Evolutionary conservation across 2,113 vertebrate species (phyloP), one percentile per base, ranked within the genome.

Genomic region (Odontophorus gujanensis): DNA sequence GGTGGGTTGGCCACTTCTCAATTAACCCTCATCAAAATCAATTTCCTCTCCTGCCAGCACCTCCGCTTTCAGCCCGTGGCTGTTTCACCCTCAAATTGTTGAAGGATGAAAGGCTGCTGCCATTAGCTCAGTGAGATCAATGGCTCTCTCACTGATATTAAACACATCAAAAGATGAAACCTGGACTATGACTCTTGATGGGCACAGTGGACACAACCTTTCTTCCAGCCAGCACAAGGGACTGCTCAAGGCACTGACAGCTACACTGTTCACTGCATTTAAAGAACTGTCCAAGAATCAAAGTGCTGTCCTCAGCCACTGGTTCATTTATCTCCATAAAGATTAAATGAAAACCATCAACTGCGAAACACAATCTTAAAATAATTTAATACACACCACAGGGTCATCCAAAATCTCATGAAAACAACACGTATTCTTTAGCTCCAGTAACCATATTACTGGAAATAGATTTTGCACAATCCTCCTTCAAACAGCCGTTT

Each of bases 401-500:
- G 51, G 9, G 34, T 76, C 63, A 73, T 47, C 47, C 75, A 93
- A 85, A 96, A 91, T 65, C 72, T 94, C 86, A 79, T n/a, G 85
- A 89, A 97, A 94, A 89, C 86, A 95, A 89, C 85, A 89, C 74
- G 77, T 16, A 74, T 25, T 71, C 81, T 91, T 79, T 61, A 96
- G 93, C 84, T 93, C 66, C 88, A 81, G 76, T 93, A 96, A 97
- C 93, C 86, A 77, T 87, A 96, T 95, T 96, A 97, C 94, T 93
- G 73, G 88, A 95, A 97, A 96, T 63, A 96, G 95, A 95, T 96
- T 97, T 95, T 95, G 81, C 85, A 84, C 95, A 96, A 96, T 96
- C 93, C 96, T 94, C 83, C 95, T 95, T 96, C 94, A 96, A 97
- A 96, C 86, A 97, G 94, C 86, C 94, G 81, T 95, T 96, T 96